Base-by-base conservation (phyloP, 1,140 invertebrate genomes). In the Drosophila santomea region DNA sequence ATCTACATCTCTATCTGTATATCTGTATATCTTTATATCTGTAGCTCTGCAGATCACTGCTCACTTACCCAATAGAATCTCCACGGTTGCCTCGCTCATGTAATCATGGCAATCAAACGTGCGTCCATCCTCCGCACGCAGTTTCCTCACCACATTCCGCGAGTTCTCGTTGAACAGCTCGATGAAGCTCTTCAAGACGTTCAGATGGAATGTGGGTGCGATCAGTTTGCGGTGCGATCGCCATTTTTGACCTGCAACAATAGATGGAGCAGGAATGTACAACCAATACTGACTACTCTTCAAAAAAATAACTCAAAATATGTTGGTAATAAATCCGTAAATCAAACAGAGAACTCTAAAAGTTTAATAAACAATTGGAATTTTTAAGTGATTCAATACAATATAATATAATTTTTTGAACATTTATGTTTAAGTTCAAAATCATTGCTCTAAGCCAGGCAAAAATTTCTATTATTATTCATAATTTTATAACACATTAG, bases 31-130 rank as follows among this genome's bases (percentile, higher is more conserved):
- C 35, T n/a, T 15, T 23, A 17, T 11, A 3, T 23, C 25, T 8
- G 8, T 32, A 8, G 7, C 8, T 32, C 8, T 32, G 28, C 8
- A 32, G 7, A 39, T 58, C 62, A n/a, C n/a, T n/a, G 23, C 48
- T 81, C 75, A 93, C 93, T 94, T 93, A 95, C 95, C 95, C 59
- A 97, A 93, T 48, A 97, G 93, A 72, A 96, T 97, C 93, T 97
- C 96, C 2, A 97, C 96, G 14, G 96, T 97, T 56, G 95, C 95
- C 84, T 96, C 96, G 78, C 96, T 96, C 96, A 97, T 97, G 93
- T 97, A 97, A 88, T 97, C 95, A 80, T 97, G 96, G 79, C 94
- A 95, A 85, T 97, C 96, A 91, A 97, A 96, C 35, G 94, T 94
- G 76, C 95, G 95, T 50, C 93, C 93, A 39, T 93, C 92, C 93